phyloP scores from a whole-genome alignment of 2,888 invertebrate genomes.

The Eupithecia subumbrata region DNA sequence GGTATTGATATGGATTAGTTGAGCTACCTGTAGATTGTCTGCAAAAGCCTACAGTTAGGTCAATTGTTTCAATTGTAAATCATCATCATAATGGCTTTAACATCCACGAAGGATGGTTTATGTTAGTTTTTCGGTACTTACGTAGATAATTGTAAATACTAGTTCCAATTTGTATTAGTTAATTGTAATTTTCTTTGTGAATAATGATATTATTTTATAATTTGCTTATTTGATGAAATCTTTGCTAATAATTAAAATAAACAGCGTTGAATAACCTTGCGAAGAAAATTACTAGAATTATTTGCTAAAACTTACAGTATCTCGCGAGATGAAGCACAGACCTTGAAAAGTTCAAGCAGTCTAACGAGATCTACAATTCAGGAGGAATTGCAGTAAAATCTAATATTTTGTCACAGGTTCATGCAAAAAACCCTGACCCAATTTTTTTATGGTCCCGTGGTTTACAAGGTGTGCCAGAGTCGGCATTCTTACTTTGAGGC shows the following conservation, averaged over 20 bases:
- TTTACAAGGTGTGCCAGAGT: neutral
- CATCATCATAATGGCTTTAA: too few relatives aligned
- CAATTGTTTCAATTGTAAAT: too few relatives aligned
- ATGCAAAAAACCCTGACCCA: neutral
- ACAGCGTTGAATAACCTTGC: neutral
- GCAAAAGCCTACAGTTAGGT: too few relatives aligned
- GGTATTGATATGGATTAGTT: too few relatives aligned
- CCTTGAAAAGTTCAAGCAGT: neutral
- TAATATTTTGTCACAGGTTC: neutral
- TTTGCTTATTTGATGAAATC: too few relatives aligned
- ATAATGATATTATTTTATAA: too few relatives aligned
- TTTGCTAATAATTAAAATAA: neutral
- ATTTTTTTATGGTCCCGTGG: neutral
- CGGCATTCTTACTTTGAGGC: neutral
- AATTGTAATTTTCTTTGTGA: too few relatives aligned
- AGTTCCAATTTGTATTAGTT: too few relatives aligned
- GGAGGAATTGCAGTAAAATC: neutral
- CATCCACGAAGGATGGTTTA: too few relatives aligned
- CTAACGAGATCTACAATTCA: neutral
- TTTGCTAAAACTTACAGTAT: neutral
- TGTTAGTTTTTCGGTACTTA: too few relatives aligned
- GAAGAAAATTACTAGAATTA: neutral
- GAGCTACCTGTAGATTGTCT: too few relatives aligned
- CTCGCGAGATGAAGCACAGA: neutral
- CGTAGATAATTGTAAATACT: too few relatives aligned